phyloP scores from a whole-genome alignment of 2,113 vertebrate species.

The Pelobates fuscus region DNA sequence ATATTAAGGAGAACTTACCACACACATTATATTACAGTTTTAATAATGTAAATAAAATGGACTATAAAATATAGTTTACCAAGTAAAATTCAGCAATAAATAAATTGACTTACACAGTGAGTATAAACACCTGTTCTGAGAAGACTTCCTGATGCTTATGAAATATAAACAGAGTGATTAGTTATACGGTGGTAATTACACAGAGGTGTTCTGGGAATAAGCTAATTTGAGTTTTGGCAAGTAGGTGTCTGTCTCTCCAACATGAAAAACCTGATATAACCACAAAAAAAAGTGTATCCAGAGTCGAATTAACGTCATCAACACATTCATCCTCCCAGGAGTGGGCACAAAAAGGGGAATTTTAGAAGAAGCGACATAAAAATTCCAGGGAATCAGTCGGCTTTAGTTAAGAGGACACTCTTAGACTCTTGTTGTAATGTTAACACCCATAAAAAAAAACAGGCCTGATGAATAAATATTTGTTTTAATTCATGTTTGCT shows the following conservation, averaged over 20 bases:
- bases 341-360: neutral
- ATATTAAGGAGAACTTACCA: too few species aligned
- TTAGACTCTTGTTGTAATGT: too few species aligned
- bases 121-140: neutral
- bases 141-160: constrained; percentile 5
- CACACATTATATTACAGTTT: too few species aligned
- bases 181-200: constrained; percentile 10
- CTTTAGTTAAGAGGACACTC: too few species aligned
- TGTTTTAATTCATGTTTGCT: too few species aligned
- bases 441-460: too few species aligned
- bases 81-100: too few species aligned
- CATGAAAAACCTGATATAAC: constrained; percentile 6
- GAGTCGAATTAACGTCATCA: neutral
- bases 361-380: neutral
- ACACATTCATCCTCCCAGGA: neutral
- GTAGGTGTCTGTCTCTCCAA: constrained; percentile 5
- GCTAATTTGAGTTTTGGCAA: constrained; percentile 27
- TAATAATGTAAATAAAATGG: too few species aligned
- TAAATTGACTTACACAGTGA: neutral
- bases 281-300: constrained; percentile 20
- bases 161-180: constrained; percentile 38
- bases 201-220: constrained; percentile 24
- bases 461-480: too few species aligned
- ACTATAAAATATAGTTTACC: too few species aligned
- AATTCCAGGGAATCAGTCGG: neutral